Evolutionary conservation across 2,113 vertebrate species (phyloP), one percentile per base, ranked within the genome.

Genomic region (Galeopterus variegatus): DNA sequence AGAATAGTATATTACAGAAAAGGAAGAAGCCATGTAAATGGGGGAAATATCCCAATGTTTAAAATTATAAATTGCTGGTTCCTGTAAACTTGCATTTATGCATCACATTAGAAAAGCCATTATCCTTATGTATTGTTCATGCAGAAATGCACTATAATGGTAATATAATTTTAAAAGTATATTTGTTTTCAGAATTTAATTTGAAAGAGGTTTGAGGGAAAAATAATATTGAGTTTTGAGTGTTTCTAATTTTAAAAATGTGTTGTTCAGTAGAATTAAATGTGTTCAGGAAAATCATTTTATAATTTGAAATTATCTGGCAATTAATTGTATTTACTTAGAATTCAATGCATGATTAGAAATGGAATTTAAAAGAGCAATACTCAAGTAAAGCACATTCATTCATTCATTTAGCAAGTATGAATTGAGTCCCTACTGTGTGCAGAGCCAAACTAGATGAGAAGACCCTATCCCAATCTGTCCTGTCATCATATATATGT

Each of bases 311-410:
- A 94, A 72, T 82, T 79, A 60, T 92, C 85, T 90, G 88, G 28
- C 81, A 89, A 62, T 97, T 93, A 89, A 94, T 91, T 82, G 10
- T 91, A 93, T 95, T 94, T 95, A 94, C 72, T 88, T 70, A 70
- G 64, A 84, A 96, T 75, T 72, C 58, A 52, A 1, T 45, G 21
- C 52, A 24, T 36, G 67, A 75, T 91, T 89, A 91, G 84, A 94
- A 94, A 75, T 0, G 4, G 90, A 69, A 79, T 72, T 82, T 85
- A 62, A 81, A 50, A 58, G 65, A 90, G 79, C 79, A 67, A 0
- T 73, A 26, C 18, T 77, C 33, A 28, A 23, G 54, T 58, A 11
- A 26, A 13, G 36, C 52, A 15, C 48, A 3, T 80, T 45, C 58
- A 33, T 70, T 91, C n/a, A 33, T 88, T 93, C n/a, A 56, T 41